Conservation (phyloP, 2,888 invertebrate genomes). For the Bugula neritina region DNA sequence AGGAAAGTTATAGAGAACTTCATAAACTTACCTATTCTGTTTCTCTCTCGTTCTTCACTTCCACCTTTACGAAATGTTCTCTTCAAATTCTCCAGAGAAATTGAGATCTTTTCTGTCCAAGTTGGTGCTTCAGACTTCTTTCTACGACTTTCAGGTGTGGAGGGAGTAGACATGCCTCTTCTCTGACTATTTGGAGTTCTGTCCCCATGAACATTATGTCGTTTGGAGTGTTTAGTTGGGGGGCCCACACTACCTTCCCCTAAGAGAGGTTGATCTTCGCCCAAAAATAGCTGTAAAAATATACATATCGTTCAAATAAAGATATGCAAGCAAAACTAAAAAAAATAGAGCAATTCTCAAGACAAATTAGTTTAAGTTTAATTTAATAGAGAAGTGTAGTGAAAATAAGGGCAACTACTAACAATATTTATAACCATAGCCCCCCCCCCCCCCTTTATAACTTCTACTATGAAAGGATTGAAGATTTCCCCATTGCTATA, state of each 20-base stretch:
- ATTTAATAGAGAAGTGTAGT: too few relatives aligned
- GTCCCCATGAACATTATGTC: neutral
- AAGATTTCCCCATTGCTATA: too few relatives aligned
- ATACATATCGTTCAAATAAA: too few relatives aligned
- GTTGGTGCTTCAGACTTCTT: neutral
- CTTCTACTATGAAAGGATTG: too few relatives aligned
- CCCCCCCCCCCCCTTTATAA: too few relatives aligned
- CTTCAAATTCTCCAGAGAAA: slow-evolving; percentile 21
- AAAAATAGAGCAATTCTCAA: too few relatives aligned
- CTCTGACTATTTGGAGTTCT: neutral
- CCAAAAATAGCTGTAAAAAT: neutral
- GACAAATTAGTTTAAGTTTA: too few relatives aligned
- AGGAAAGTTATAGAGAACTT: too few relatives aligned
- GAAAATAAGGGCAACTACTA: too few relatives aligned
- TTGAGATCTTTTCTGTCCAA: slow-evolving; percentile 12
- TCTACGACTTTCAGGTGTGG: slow-evolving; percentile 22
- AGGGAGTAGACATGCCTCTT: slow-evolving; percentile 10
- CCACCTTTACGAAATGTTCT: slow-evolving; percentile 10
- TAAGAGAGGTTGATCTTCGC: slow-evolving; percentile 15
- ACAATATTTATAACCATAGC: too few relatives aligned
- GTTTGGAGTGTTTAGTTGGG: neutral
- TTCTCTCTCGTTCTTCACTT: slow-evolving; percentile 5
- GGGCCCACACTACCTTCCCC: neutral
- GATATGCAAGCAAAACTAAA: too few relatives aligned
- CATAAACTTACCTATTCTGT: slow-evolving; percentile 9